Evolutionary conservation across 1,140 invertebrate species (phyloP), one percentile per base, ranked within the genome.

Genomic region (Varroa destructor): DNA sequence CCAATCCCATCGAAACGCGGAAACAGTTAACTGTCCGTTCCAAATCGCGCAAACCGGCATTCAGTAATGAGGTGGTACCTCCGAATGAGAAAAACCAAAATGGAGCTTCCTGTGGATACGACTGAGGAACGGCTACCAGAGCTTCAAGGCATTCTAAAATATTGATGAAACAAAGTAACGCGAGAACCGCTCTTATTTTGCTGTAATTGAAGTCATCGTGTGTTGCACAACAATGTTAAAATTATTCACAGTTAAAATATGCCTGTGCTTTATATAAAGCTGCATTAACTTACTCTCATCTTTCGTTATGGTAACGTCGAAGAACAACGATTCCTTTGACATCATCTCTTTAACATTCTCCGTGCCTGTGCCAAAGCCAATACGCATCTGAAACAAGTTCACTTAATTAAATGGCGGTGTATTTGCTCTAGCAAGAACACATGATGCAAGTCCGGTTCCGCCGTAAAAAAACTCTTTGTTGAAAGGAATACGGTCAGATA

Each of bases 51-150:
- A 67, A 8, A 14, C 46, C 61, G 12, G 40, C 61, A 37, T 46
- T 67, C 10, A 46, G 40, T 40, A 67, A 46, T 46, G 61, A 67
- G 12, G 61, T 67, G 10, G 61, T 46, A 46, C 46, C 46, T 8
- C 40, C 61, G 36, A 67, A 67, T 2, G 61, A 67, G 61, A 67
- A 67, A 40, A 67, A 67, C 61, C 61, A 67, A 37, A 67, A 67
- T 37, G 61, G 61, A 67, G 61, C 61, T 37, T 67, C 61, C 10
- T 67, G 61, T 43, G 61, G 61, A 37, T 67, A 67, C 14, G 46
- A 40, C 40, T 67, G 61, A 25, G 61, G 61, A 2, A 67, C 61
- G 40, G 61, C 40, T 14, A 67, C 61, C 12, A 67, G 61, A n/a
- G 61, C 61, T 67, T 40, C 40, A 1, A 67, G 61, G 37, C 40